A percentile compares a stretch with the other conserved stretches of the same genome.
Evolutionary conservation across 2,888 invertebrate species (phyloP).

Genomic region (Pseudolycoriella hygida): DNA sequence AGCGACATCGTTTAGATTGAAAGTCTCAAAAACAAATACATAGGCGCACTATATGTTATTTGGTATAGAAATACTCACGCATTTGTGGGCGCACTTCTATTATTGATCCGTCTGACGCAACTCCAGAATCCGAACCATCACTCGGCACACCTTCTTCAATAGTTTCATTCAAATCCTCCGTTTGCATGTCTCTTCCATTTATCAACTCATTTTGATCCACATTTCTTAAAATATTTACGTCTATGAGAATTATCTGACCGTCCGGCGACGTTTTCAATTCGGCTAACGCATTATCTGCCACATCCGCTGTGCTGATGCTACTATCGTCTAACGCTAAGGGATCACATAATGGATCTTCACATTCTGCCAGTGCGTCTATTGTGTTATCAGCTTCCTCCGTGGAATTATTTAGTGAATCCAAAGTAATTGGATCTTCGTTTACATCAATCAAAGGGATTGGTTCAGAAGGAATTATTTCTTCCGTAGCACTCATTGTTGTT

Average conservation of each 20-base stretch:
- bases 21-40: no score
- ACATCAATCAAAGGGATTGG: no score
- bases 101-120: constrained; percentile 44
- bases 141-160: constrained; percentile 46
- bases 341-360: constrained; percentile 20
- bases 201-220: background rate
- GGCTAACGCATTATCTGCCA: background rate
- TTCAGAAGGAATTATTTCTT: no score
- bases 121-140: constrained; percentile 69
- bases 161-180: constrained; percentile 33
- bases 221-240: constrained; percentile 9
- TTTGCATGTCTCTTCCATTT: background rate
- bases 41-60: no score
- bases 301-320: constrained; percentile 3
- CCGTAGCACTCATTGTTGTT: no score
- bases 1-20: no score
- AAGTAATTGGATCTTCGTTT: background rate
- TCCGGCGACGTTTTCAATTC: constrained; percentile 9
- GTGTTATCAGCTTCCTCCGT: background rate
- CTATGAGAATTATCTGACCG: constrained; percentile 13
- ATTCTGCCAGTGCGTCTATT: background rate
- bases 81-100: background rate
- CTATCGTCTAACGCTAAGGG: constrained; percentile 27
- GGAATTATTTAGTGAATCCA: background rate
- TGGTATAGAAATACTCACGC: no score